Evolutionary conservation across 2,797 vertebrate genomes (phyloP).

Genomic region (Acanthopagrus latus): DNA sequence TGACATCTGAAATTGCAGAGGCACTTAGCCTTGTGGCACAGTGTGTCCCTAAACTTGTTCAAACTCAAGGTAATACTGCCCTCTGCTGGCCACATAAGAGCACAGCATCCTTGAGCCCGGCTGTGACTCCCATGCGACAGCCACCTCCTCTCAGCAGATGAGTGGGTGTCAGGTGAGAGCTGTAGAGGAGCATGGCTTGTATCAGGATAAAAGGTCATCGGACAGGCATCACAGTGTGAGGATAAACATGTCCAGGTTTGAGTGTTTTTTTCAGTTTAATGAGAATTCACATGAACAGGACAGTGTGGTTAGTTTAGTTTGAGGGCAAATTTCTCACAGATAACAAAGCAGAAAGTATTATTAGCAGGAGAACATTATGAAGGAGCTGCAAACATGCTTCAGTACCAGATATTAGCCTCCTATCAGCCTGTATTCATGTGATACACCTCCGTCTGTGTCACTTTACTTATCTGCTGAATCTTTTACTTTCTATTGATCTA

Average conservation of each 20-base stretch:
- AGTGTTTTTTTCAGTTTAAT: constrained; percentile 3
- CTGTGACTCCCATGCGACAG: background rate
- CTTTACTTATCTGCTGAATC: background rate
- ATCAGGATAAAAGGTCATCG: constrained; percentile 30
- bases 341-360: background rate
- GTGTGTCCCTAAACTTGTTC: background rate
- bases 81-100: constrained; percentile 56
- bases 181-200: constrained; percentile 9
- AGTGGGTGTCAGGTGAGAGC: constrained; percentile 36
- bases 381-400: background rate
- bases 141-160: constrained; percentile 3
- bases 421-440: no score
- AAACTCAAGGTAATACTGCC: constrained; percentile 57
- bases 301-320: background rate
- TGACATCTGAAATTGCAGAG: background rate
- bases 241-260: background rate
- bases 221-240: background rate
- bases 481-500: background rate
- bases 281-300: background rate
- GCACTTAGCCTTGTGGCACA: background rate
- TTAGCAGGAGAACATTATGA: background rate
- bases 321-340: background rate
- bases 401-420: no score
- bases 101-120: constrained; percentile 30
- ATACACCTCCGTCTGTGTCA: background rate